A percentile compares a stretch with the other conserved stretches of the same genome.
phyloP scores from a whole-genome alignment of 1,140 invertebrate genomes.

The Batillaria attramentaria region DNA sequence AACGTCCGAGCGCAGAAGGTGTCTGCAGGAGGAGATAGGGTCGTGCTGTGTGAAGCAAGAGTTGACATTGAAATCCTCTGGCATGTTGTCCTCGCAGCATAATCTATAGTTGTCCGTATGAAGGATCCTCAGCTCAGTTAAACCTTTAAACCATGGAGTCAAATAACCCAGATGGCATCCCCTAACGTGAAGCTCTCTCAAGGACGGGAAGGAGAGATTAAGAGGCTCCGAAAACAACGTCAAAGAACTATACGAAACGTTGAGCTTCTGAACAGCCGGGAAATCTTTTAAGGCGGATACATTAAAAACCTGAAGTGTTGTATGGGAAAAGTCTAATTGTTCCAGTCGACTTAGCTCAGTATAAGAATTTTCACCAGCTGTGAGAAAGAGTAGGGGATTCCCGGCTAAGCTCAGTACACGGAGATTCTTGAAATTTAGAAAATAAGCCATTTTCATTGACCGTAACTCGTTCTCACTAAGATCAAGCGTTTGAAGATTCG shows the following conservation, averaged over 20 bases:
- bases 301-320: background rate
- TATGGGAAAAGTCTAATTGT: background rate
- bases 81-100: conserved; percentile 46
- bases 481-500: conserved; percentile 11
- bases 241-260: background rate
- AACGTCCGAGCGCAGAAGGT: conserved; percentile 38
- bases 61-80: conserved; percentile 19
- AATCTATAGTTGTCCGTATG: conserved; percentile 46
- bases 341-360: background rate
- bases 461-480: background rate
- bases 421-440: background rate
- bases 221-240: background rate
- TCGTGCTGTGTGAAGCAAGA: conserved; percentile 40
- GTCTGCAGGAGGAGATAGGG: conserved; percentile 47
- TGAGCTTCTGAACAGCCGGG: background rate
- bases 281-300: background rate
- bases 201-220: background rate
- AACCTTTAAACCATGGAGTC: conserved; percentile 22
- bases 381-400: background rate
- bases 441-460: background rate
- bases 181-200: background rate
- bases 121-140: conserved; percentile 18
- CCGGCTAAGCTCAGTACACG: background rate
- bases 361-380: background rate
- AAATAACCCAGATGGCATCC: background rate